Evolutionary conservation across 2,888 invertebrate genomes (phyloP).

Genomic region (Brachypterus glaber): DNA sequence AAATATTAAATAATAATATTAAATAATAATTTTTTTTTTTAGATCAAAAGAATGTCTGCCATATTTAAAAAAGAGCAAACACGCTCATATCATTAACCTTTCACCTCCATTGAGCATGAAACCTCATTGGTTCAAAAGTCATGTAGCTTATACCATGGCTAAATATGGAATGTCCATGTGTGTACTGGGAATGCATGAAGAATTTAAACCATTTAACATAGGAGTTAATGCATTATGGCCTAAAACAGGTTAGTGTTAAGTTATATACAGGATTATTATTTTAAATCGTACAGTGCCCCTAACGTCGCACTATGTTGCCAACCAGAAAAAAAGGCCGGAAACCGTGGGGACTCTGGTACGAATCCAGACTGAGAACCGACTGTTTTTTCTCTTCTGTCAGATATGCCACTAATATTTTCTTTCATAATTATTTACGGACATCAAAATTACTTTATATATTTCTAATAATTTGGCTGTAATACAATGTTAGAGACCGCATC

Average conservation of each 20-base stretch:
- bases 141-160: slow-evolving; percentile 96
- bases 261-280: no score
- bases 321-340: no score
- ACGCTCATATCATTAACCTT: slow-evolving; percentile 90
- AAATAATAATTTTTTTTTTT: slow-evolving; percentile 29
- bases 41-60: slow-evolving; percentile 89
- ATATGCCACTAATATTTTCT: no score
- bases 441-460: no score
- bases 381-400: no score
- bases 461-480: no score
- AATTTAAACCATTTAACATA: slow-evolving; percentile 72
- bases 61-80: slow-evolving; percentile 71
- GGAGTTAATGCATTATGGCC: slow-evolving; percentile 98
- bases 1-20: slow-evolving; percentile 4
- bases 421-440: no score
- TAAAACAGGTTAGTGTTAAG: slow-evolving; percentile 74
- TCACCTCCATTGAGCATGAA: slow-evolving; percentile 90
- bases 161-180: slow-evolving; percentile 99
- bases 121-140: slow-evolving; percentile 81
- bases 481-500: no score
- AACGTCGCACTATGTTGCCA: no score
- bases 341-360: no score
- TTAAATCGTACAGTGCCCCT: no score
- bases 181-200: slow-evolving; percentile 92
- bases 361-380: no score